phyloP scores from a whole-genome alignment of 2,113 vertebrate genomes.

The Piaya cayana region DNA sequence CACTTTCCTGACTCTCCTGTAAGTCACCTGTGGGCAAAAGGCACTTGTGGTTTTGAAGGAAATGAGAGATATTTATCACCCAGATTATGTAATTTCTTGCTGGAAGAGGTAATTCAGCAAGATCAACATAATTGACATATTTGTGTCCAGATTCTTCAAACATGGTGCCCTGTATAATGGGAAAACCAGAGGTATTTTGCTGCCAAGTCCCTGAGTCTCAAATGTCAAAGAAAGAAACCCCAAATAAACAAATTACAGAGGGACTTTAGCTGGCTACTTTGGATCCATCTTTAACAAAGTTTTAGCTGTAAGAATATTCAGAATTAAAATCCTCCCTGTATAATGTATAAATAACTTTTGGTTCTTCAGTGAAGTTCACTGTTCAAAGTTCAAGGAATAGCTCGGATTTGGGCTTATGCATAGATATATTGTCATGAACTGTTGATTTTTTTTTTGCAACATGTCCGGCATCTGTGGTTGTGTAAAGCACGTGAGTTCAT shows the following conservation, averaged over 20 bases:
- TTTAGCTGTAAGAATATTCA: neutral
- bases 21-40: neutral
- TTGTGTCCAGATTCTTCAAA: conserved; percentile 8
- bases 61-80: neutral
- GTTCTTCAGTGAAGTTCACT: neutral
- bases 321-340: neutral
- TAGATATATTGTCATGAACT: neutral
- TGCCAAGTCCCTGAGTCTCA: conserved; percentile 19
- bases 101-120: neutral
- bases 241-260: neutral
- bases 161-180: neutral
- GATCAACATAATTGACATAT: neutral
- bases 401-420: neutral
- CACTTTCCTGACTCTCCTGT: neutral
- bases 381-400: neutral
- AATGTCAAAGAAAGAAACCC: neutral
- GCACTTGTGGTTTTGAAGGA: neutral
- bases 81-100: neutral
- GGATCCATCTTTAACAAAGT: neutral
- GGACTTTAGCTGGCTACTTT: neutral
- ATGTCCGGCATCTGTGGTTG: neutral
- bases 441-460: neutral
- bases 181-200: neutral
- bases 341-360: neutral
- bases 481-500: neutral